Percentiles rank a stretch among this genome's conserved stretches.
These are phyloP conservation scores for Talpa occidentalis DNA, from an alignment of 2,113 vertebrate genomes.

Conservation along the genomic window DNA sequence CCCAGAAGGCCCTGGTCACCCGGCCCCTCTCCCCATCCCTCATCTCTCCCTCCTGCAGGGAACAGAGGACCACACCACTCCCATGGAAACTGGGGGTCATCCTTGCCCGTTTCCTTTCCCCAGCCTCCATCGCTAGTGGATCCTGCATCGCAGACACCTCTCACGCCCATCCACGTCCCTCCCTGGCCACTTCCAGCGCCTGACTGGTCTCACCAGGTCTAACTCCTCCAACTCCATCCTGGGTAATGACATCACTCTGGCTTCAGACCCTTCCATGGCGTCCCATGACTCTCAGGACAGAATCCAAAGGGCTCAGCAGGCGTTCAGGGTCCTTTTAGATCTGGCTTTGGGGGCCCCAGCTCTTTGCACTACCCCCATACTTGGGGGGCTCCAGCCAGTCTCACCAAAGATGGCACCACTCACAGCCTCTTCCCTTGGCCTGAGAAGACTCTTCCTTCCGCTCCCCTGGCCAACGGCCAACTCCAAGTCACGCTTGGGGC, in stretches of 20 bases:
- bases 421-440: background rate
- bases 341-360: background rate
- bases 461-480: background rate
- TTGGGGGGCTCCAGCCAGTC: background rate
- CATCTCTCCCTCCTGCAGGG: background rate
- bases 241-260: background rate
- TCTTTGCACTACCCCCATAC: background rate
- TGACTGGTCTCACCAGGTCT: background rate
- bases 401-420: background rate
- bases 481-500: no score
- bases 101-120: background rate
- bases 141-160: background rate
- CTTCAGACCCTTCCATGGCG: no score
- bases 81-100: background rate
- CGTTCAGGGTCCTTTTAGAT: background rate
- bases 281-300: background rate
- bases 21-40: accelerated
- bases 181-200: background rate
- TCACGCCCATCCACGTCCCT: background rate
- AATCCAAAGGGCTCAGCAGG: background rate
- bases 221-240: background rate
- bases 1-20: background rate
- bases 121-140: background rate
- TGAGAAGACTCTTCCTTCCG: background rate
- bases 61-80: background rate